Conservation (phyloP, 2,888 invertebrate species). For the Myathropa florea region DNA sequence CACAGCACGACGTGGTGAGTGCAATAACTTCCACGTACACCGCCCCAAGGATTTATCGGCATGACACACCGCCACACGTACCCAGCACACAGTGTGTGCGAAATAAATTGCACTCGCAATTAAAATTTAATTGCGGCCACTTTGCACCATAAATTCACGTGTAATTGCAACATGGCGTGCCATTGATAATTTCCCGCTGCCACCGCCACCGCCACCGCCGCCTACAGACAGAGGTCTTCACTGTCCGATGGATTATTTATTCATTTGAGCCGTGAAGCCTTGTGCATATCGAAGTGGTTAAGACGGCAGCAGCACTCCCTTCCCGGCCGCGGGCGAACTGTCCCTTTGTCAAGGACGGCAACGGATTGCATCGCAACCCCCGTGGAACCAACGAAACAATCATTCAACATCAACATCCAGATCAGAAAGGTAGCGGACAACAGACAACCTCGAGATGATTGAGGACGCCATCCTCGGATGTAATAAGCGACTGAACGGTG, state of each 20-base stretch:
- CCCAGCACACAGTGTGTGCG: conserved; percentile 2
- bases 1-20: background rate
- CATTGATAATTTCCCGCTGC: conserved; percentile 43
- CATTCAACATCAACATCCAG: background rate
- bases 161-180: conserved; percentile 57
- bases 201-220: background rate
- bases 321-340: background rate
- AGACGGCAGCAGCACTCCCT: background rate
- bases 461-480: background rate
- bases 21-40: conserved; percentile 17
- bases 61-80: background rate
- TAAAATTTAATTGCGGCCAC: conserved; percentile 63
- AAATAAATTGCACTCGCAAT: conserved; percentile 60
- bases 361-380: background rate
- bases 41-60: background rate
- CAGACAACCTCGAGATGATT: background rate
- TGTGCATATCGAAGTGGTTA: background rate
- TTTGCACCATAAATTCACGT: conserved; percentile 59
- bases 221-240: background rate
- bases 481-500: background rate
- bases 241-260: conserved; percentile 27
- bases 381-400: background rate
- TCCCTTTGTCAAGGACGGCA: background rate
- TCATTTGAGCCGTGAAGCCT: background rate
- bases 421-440: background rate